Percentiles rank a stretch among this genome's conserved stretches.
Conservation (phyloP, 1,140 invertebrate genomes). For the Hermetia illucens region DNA sequence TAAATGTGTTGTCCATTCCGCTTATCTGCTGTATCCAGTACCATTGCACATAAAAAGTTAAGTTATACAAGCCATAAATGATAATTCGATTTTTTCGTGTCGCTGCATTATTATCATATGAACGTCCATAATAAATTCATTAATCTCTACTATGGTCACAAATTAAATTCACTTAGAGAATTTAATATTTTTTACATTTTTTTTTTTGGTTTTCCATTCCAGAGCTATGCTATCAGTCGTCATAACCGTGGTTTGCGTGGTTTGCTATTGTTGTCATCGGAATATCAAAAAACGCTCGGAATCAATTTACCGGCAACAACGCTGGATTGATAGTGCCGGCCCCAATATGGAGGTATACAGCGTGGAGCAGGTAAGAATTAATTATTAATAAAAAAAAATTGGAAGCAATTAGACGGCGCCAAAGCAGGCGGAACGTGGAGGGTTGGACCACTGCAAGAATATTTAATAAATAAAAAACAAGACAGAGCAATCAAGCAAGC, state of each 20-base stretch:
- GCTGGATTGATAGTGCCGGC: conserved; percentile 43
- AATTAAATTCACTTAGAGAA: too few species aligned
- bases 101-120: too few species aligned
- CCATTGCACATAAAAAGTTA: background rate
- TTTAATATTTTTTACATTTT: conserved; percentile 4
- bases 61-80: background rate
- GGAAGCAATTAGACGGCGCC: background rate
- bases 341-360: conserved; percentile 48
- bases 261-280: conserved; percentile 51
- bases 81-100: background rate
- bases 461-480: too few species aligned
- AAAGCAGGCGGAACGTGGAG: too few species aligned
- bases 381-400: background rate
- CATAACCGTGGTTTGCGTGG: conserved; percentile 41
- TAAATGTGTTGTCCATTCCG: too few species aligned
- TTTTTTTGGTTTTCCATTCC: conserved; percentile 21
- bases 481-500: too few species aligned
- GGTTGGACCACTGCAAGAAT: too few species aligned
- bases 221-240: conserved; percentile 48
- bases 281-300: conserved; percentile 41
- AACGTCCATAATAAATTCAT: too few species aligned
- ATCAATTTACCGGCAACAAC: conserved; percentile 38
- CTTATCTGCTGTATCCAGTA: too few species aligned
- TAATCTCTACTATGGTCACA: conserved; percentile 12
- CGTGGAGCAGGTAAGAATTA: conserved; percentile 41